Evolutionary conservation across 2,888 invertebrate genomes (phyloP).

Genomic region (Plutella xylostella): DNA sequence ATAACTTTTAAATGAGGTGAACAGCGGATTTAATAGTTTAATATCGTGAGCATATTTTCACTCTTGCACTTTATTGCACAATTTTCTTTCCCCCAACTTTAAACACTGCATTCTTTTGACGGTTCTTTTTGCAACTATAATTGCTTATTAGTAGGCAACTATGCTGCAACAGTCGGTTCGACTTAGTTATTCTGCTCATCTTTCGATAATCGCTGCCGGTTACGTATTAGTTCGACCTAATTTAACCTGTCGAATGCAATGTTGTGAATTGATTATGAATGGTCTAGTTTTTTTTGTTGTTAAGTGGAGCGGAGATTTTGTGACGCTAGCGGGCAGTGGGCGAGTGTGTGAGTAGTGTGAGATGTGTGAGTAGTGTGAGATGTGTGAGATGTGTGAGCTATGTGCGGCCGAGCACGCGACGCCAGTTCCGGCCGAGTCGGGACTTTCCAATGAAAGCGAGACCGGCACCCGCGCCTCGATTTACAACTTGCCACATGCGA

Average conservation of each 20-base stretch:
- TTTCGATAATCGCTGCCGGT: no score
- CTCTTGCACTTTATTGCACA: conserved; percentile 22
- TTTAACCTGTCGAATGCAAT: not conserved
- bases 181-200: no score
- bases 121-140: not conserved
- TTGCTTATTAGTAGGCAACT: no score
- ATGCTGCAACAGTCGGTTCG: no score
- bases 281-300: conserved; percentile 9
- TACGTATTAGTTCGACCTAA: no score
- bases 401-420: conserved; percentile 17
- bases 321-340: no score
- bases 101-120: conserved; percentile 3
- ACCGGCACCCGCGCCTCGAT: no score
- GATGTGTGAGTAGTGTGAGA: conserved; percentile 22
- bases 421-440: conserved; percentile 9
- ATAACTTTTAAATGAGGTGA: conserved; percentile 43
- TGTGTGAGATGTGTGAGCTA: conserved; percentile 19
- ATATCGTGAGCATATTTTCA: conserved; percentile 28
- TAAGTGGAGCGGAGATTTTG: conserved; percentile 14
- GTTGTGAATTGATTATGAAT: not conserved
- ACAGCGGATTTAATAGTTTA: conserved; percentile 30
- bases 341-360: no score
- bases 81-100: conserved; percentile 16
- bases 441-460: conserved; percentile 14
- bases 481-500: no score